phyloP scores from a whole-genome alignment of 2,888 invertebrate genomes.

The Mesopsocus fuscifrons region DNA sequence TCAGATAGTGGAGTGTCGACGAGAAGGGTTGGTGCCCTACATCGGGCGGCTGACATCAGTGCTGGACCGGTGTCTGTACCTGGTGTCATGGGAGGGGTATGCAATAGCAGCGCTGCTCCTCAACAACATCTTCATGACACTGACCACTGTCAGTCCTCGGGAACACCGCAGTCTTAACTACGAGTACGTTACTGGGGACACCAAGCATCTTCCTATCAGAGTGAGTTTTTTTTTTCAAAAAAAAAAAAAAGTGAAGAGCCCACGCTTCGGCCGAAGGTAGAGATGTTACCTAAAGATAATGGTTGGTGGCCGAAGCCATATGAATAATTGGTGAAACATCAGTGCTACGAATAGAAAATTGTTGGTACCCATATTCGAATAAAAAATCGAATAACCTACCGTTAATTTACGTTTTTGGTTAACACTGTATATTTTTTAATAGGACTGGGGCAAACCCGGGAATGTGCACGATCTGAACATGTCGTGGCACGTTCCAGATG shows the following conservation, averaged over 20 bases:
- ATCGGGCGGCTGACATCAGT: slow-evolving; percentile 41
- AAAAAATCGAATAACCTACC: no score
- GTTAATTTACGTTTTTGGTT: no score
- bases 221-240: no score
- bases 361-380: no score
- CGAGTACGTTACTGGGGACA: slow-evolving; percentile 40
- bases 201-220: slow-evolving; percentile 47
- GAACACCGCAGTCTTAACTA: slow-evolving; percentile 40
- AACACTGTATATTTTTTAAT: no score
- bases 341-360: no score
- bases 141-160: slow-evolving; percentile 40
- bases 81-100: slow-evolving; percentile 47
- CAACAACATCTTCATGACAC: slow-evolving; percentile 33
- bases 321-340: no score
- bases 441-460: slow-evolving; percentile 65
- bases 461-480: slow-evolving; percentile 42
- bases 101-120: slow-evolving; percentile 41
- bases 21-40: slow-evolving; percentile 41
- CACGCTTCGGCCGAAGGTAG: no score
- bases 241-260: no score
- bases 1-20: slow-evolving; percentile 43
- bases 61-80: slow-evolving; percentile 46
- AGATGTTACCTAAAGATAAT: no score
- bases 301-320: no score
- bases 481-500: slow-evolving; percentile 58